A percentile compares a stretch with the other conserved stretches of the same genome.
Conservation (phyloP, 2,113 vertebrate genomes). For the Hydropotes inermis region DNA sequence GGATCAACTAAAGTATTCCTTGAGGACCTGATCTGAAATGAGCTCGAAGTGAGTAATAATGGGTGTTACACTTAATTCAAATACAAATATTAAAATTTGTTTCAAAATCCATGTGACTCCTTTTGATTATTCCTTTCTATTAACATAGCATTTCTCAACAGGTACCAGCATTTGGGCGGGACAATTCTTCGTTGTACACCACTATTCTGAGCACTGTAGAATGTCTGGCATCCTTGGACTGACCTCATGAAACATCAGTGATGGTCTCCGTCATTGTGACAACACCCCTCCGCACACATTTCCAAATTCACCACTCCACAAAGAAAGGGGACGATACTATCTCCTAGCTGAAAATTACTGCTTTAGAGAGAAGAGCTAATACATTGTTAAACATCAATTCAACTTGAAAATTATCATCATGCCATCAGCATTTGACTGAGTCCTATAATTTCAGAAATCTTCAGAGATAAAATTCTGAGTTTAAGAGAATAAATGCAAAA, state of each 20-base stretch:
- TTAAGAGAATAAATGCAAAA: neutral
- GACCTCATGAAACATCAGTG: neutral
- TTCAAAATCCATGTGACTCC: neutral
- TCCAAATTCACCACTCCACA: neutral
- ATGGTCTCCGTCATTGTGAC: neutral
- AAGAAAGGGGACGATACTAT: neutral
- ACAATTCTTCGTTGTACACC: neutral
- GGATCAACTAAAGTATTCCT: neutral
- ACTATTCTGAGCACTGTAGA: neutral
- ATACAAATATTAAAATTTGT: constrained; percentile 13
- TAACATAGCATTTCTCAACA: constrained; percentile 19
- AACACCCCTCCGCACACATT: neutral
- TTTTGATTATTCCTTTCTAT: constrained; percentile 1
- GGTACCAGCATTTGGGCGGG: neutral
- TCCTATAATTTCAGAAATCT: constrained; percentile 1
- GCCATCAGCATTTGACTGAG: neutral
- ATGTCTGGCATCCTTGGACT: neutral
- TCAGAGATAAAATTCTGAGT: neutral
- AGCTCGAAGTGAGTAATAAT: neutral
- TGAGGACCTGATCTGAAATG: neutral
- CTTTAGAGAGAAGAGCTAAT: neutral
- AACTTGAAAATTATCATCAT: constrained; percentile 3
- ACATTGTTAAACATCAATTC: neutral
- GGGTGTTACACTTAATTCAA: neutral
- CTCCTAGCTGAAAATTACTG: neutral